Conservation (phyloP, 2,113 vertebrate genomes). For the Hoplias malabaricus region DNA sequence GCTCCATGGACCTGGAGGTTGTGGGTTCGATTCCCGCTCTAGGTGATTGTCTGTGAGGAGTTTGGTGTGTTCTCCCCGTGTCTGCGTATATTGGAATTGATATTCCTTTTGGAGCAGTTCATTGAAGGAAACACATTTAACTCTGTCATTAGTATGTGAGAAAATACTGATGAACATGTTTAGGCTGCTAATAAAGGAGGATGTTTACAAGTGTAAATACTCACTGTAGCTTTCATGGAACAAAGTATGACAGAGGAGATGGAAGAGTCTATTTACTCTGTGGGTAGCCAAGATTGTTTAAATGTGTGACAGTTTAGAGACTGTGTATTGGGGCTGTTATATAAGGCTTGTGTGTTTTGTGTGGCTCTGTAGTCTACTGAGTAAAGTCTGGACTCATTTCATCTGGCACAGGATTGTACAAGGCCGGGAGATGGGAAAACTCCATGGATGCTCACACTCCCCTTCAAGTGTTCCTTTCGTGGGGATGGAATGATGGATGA, state of each 20-base stretch:
- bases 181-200: no score
- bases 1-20: no score
- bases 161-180: neutral
- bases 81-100: no score
- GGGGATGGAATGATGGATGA: neutral
- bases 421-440: neutral
- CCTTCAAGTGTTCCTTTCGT: neutral
- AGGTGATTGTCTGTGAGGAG: no score
- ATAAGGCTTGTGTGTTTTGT: neutral
- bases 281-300: neutral
- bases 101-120: no score
- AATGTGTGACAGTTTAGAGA: neutral
- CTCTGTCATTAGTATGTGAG: neutral
- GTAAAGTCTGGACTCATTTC: neutral
- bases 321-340: neutral
- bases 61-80: no score
- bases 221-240: neutral
- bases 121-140: no score
- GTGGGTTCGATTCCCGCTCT: no score
- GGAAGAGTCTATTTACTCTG: neutral
- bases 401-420: neutral
- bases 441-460: constrained; percentile 1
- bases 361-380: neutral
- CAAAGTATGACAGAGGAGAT: neutral
- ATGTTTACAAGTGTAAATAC: no score